A percentile compares a stretch with the other conserved stretches of the same genome.
Conservation (phyloP, 2,113 vertebrate species). For the Hassar affinis region DNA sequence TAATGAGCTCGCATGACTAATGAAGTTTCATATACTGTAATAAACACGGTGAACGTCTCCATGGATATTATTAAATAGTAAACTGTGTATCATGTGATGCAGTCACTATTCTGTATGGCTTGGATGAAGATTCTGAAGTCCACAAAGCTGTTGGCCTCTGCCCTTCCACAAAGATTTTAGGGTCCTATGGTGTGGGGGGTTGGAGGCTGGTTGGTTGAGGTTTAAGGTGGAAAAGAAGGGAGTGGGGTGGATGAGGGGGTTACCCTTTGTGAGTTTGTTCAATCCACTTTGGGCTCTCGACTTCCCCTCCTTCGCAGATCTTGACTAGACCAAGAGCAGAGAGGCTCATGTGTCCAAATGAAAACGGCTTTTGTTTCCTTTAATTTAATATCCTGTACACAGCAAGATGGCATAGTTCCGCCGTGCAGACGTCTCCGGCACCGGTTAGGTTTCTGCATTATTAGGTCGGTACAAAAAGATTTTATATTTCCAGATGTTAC, state of each 20-base stretch:
- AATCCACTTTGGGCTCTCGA: conserved; percentile 71
- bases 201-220: conserved; percentile 49
- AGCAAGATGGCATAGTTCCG: conserved; percentile 31
- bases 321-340: conserved; percentile 55
- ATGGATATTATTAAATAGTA: not conserved
- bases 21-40: not conserved
- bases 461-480: no score
- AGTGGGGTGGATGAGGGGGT: conserved; percentile 59
- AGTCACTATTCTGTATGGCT: not conserved
- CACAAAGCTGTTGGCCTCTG: conserved; percentile 60
- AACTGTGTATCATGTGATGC: not conserved
- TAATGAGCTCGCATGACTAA: not conserved
- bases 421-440: not conserved
- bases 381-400: conserved; percentile 64
- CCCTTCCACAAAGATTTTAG: conserved; percentile 64
- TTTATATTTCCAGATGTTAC: no score
- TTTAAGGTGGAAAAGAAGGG: conserved; percentile 62
- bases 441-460: no score
- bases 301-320: conserved; percentile 55
- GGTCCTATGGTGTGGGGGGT: conserved; percentile 66
- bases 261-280: conserved; percentile 74
- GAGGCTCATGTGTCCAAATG: conserved; percentile 58
- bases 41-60: not conserved
- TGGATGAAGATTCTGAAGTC: conserved; percentile 48
- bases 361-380: conserved; percentile 66